Base-by-base conservation (phyloP, 2,888 invertebrate genomes). In the Aphrophora alni region DNA sequence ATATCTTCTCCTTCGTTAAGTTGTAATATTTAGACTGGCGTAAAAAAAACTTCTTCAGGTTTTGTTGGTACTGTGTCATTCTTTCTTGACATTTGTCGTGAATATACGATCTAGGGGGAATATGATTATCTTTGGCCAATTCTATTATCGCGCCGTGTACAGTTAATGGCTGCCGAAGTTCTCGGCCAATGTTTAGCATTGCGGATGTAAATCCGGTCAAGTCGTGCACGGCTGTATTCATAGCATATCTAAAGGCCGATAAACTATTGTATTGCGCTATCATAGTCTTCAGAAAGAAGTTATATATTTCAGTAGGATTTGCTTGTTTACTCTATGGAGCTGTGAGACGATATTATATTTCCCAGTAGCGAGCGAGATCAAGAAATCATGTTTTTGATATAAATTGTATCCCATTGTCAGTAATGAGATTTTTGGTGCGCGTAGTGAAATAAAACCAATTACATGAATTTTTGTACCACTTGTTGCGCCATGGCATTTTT, bases 291-390 rank as follows among this genome's bases (percentile, higher is more conserved):
- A 87, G 25, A 0, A 85, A 84, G 17, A 84, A 77, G 76, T 87
- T 88, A 0, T 84, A 80, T 8, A 86, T 38, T 82, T 87, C 87
- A 0, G 86, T 86, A 0, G 87, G 86, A 78, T 88, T 87, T 5
- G 84, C 85, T 44, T 87, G 86, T 0, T 86, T 84, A 2, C 85
- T 24, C 73, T 87, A 84, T 7, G 83, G 84, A 0, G 87, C 85
- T 0, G 86, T 86, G 0, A 78, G 27, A 0, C 83, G 82, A 70
- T 85, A 84, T 4, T 71, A 38, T 1, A 85, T 81, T 0, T 77
- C 77, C 10, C 77, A 71, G 0, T 80, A 69, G 8, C 59, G 25
- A 0, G 27, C 82, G 25, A 80, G 17, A 1, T 82, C 28, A 8
- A 26, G 26, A 21, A 86, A 84, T 10, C 70, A 12, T 24, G 38